Evolutionary conservation across 2,888 invertebrate species (phyloP), one percentile per base, ranked within the genome.

Genomic region (Dryococelus australis): DNA sequence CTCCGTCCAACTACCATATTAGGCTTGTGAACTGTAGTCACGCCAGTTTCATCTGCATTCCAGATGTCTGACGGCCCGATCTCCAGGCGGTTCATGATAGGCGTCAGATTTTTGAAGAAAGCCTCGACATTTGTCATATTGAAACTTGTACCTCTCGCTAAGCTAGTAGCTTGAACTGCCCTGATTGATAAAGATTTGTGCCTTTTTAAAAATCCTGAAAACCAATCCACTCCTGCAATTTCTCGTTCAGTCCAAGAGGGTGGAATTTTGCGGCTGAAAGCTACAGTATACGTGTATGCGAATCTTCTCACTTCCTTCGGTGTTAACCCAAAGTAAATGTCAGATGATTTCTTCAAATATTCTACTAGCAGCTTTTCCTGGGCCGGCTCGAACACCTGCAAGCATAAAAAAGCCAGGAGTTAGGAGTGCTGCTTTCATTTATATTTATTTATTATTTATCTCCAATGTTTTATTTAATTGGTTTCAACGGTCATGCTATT

Each of bases 101-200:
- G 9, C n/a, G 78, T 28, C 12, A 88, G 78, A 84, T 88, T 88
- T 27, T 86, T 81, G 85, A 94, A 93, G 79, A 94, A 94, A 0
- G 94, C 94, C 87, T 94, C 92, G 84, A 94, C 92, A 88, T 90
- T 91, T 13, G 84, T 86, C 85, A 86, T 53, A 87, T 91, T 91
- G 87, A 91, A 91, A 85, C 89, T 89, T 8, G 90, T 89, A 0
- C 89, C 90, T 86, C 91, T 83, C 16, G 91, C 89, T 28, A 91
- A 87, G 85, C 90, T 91, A 0, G 91, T 91, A 10, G 90, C 89
- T 89, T 91, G 89, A 24, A 91, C 91, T 53, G 80, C 89, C 80
- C 91, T 81, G n/a, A 91, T 87, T 20, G 90, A 90, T 26, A 91
- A 83, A 51, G 83, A 85, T 24, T 89, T 87, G 81, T 91, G 89